Base-by-base conservation (phyloP, 2,113 vertebrate genomes). In the Dipodomys merriami region DNA sequence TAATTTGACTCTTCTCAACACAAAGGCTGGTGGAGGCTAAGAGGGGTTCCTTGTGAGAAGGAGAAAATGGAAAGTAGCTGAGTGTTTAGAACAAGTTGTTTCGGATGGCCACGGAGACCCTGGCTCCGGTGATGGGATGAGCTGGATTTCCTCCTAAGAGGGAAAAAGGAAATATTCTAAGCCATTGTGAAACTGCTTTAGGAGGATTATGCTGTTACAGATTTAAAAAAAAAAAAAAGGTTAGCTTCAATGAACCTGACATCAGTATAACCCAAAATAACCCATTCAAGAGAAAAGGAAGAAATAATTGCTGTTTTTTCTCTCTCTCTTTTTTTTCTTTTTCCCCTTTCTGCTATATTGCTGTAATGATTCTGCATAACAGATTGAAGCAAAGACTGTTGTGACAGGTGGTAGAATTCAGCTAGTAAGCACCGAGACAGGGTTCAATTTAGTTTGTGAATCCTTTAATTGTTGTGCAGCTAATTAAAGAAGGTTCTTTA, bases 381-480 rank as follows among this genome's bases (percentile, higher is more conserved):
- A 99, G 99, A 99, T 99, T 98, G 98, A 99, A 99, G 98, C 98
- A 99, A 99, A 98, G 98, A 98, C 98, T 99, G 99, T 99, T 99
- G 99, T 99, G 99, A 99, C 99, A 99, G 99, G 99, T 99, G 99
- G 99, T 99, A 99, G 99, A 99, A 99, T 99, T 99, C 99, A 99
- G 98, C 99, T 98, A 98, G 98, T 99, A 99, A 99, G 98, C 98
- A 99, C 98, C 98, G 98, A 99, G 99, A 99, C 99, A 99, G 99
- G 99, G 99, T 99, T 99, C 99, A 99, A 99, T 99, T 99, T 99
- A 99, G 99, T 99, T 99, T 99, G 99, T 99, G 99, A 99, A 99
- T 99, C 99, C 99, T 99, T 99, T 99, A 99, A 99, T 99, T 99
- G 99, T 99, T 99, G 98, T 99, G 98, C 98, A 98, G 99, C 99